phyloP scores from a whole-genome alignment of 2,113 vertebrate species.

The Ascaphus truei region DNA sequence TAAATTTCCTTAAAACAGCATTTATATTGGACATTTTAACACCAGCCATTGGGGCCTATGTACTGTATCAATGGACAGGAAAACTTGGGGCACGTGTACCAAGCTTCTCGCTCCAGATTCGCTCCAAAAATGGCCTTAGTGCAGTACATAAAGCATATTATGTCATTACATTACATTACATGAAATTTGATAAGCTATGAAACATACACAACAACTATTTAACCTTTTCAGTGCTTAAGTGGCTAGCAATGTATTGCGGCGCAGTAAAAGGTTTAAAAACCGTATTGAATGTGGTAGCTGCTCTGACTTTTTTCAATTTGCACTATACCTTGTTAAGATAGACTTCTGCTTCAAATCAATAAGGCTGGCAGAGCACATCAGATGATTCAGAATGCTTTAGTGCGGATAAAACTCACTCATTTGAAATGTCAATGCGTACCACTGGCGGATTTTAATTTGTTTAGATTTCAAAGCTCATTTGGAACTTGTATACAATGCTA shows the following conservation, averaged over 20 bases:
- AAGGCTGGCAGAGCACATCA: slow-evolving; percentile 3
- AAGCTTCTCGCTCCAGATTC: no score
- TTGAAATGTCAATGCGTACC: slow-evolving; percentile 23
- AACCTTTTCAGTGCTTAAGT: background rate
- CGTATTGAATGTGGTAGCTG: no score
- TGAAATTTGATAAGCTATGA: no score
- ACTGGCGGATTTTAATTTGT: slow-evolving; percentile 33
- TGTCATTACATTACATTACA: no score
- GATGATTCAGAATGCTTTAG: background rate
- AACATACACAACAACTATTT: no score
- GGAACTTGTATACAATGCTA: slow-evolving; percentile 36
- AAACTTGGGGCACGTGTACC: no score
- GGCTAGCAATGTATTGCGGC: background rate
- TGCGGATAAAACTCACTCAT: slow-evolving; percentile 9
- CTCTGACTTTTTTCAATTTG: background rate
- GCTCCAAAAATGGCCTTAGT: no score
- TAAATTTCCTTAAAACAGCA: no score
- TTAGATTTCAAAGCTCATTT: slow-evolving; percentile 32
- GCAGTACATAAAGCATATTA: no score
- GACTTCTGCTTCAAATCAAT: slow-evolving; percentile 23
- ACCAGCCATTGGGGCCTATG: no score
- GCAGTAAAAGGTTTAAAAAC: background rate
- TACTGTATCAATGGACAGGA: no score
- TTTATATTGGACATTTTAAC: no score
- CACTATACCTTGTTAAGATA: background rate